These are phyloP conservation scores for Ylistrum balloti DNA, from an alignment of 1,140 invertebrate genomes.

Conservation along the genomic window DNA sequence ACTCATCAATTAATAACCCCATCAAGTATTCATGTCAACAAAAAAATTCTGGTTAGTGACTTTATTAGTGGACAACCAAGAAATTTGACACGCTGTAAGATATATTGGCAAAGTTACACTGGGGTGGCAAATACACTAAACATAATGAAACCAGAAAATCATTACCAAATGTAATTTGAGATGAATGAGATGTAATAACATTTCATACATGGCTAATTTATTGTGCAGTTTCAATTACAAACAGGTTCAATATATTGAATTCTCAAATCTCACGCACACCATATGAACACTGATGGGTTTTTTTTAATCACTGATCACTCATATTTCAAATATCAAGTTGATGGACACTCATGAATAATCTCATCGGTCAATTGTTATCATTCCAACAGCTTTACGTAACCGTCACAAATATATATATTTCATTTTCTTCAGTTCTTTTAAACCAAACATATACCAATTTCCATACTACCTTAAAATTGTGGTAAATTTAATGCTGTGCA, in stretches of 20 bases:
- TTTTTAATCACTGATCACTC: neutral
- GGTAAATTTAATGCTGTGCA: neutral
- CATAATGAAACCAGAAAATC: neutral
- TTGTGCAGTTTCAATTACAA: conserved; percentile 17
- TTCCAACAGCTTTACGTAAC: neutral
- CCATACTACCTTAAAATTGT: neutral
- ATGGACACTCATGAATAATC: neutral
- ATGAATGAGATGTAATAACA: neutral
- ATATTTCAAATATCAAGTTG: neutral
- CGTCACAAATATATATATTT: neutral
- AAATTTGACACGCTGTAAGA: neutral
- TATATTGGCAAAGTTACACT: neutral
- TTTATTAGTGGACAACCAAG: neutral
- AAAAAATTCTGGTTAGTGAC: neutral
- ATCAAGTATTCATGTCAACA: neutral
- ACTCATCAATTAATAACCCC: neutral
- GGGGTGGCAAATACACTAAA: neutral
- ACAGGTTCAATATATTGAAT: conserved; percentile 1
- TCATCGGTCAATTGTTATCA: neutral
- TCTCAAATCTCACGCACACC: neutral
- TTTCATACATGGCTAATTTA: conserved; percentile 35
- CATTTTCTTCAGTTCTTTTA: too few relatives aligned
- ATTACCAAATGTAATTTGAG: conserved; percentile 30
- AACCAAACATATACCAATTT: neutral
- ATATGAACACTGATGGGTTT: neutral